Conservation (phyloP, 1,140 invertebrate species). For the Nautilus pompilius region DNA sequence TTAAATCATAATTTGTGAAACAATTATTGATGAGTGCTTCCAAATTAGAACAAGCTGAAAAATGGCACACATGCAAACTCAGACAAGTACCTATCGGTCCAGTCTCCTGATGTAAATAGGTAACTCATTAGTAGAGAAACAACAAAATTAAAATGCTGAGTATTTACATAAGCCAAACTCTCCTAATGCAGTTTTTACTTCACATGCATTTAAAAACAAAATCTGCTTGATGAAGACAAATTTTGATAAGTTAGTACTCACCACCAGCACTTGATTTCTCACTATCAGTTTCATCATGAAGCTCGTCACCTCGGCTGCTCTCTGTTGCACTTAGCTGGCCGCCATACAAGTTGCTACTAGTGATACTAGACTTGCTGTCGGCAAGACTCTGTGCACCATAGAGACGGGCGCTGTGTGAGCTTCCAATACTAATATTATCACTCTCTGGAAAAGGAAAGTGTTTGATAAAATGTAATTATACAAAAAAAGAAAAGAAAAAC, state of each 20-base stretch:
- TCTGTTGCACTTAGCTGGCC: slow-evolving; percentile 48
- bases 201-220: too few species aligned
- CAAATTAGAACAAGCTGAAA: too few species aligned
- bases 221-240: too few species aligned
- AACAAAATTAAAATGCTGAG: too few species aligned
- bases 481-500: too few species aligned
- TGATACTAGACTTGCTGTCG: slow-evolving; percentile 17
- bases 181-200: neutral
- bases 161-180: neutral
- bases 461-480: neutral
- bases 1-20: too few species aligned
- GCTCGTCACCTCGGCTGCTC: slow-evolving; percentile 44
- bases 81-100: too few species aligned
- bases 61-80: too few species aligned
- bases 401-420: slow-evolving; percentile 19
- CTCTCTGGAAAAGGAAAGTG: slow-evolving; percentile 35
- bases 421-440: slow-evolving; percentile 49
- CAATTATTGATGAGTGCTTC: too few species aligned
- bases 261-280: slow-evolving; percentile 25
- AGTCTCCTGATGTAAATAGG: too few species aligned
- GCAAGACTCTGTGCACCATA: neutral
- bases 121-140: too few species aligned
- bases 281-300: slow-evolving; percentile 44
- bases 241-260: too few species aligned
- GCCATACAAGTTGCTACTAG: slow-evolving; percentile 26